Evolutionary conservation across 2,888 invertebrate genomes (phyloP).

Genomic region (Agriopis aurantiaria): DNA sequence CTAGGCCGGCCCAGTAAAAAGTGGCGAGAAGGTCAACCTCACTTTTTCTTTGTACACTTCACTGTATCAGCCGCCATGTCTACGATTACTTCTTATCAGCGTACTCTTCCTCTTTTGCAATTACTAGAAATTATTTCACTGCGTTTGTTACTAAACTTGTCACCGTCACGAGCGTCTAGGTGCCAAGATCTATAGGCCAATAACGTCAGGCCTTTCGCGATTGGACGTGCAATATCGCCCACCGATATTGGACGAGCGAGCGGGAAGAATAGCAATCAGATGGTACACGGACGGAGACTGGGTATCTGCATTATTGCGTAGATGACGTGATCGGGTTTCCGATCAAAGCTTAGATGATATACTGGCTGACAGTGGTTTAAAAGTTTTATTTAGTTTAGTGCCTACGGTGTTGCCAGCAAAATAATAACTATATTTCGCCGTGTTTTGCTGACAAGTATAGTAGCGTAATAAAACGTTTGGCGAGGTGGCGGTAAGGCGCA

Average conservation of each 20-base stretch:
- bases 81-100: too few relatives aligned
- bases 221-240: slow-evolving; percentile 39
- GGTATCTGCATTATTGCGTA: slow-evolving; percentile 62
- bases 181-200: slow-evolving; percentile 33
- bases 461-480: too few relatives aligned
- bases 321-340: slow-evolving; percentile 59
- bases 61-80: too few relatives aligned
- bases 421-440: too few relatives aligned
- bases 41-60: too few relatives aligned
- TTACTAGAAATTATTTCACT: neutral
- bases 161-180: slow-evolving; percentile 18
- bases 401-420: neutral
- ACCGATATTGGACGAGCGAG: slow-evolving; percentile 64
- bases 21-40: too few relatives aligned
- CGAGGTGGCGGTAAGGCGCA: too few relatives aligned
- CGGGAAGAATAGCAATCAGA: slow-evolving; percentile 73
- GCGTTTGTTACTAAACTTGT: slow-evolving; percentile 2
- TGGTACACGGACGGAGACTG: slow-evolving; percentile 53
- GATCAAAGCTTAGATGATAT: slow-evolving; percentile 24
- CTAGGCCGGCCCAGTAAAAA: too few relatives aligned
- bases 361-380: slow-evolving; percentile 5
- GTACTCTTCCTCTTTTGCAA: neutral
- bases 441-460: too few relatives aligned
- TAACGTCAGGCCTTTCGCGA: slow-evolving; percentile 27
- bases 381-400: neutral